phyloP scores from a whole-genome alignment of 2,113 vertebrate species.

The Vireo altiloquus region DNA sequence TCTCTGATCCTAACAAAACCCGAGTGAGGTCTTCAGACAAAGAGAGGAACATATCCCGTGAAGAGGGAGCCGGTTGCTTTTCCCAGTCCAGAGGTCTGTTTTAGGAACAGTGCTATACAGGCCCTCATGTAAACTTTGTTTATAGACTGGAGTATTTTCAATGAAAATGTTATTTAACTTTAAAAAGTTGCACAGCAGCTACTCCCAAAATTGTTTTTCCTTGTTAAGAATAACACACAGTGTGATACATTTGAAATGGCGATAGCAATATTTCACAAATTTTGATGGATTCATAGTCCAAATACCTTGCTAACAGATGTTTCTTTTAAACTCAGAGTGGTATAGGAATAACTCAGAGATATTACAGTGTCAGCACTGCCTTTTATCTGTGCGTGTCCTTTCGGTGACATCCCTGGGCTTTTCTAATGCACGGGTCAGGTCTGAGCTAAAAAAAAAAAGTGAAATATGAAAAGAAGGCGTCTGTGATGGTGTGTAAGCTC shows the following conservation, averaged over 20 bases:
- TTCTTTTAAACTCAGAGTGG: constrained; percentile 53
- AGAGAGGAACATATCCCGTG: neutral
- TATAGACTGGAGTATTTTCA: constrained; percentile 59
- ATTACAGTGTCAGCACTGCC: constrained; percentile 61
- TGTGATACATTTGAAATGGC: constrained; percentile 40
- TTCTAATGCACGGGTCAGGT: constrained; percentile 19
- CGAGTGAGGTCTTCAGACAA: neutral
- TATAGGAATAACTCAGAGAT: constrained; percentile 63
- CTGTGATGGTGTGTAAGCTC: neutral
- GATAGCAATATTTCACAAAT: constrained; percentile 54
- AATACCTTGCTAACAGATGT: constrained; percentile 68
- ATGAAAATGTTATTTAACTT: constrained; percentile 66
- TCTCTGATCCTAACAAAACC: neutral
- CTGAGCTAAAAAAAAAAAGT: neutral
- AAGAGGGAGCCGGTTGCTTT: neutral
- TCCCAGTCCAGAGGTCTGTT: neutral
- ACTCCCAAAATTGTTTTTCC: constrained; percentile 52
- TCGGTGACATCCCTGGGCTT: constrained; percentile 44
- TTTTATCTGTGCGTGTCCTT: constrained; percentile 60
- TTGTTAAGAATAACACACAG: constrained; percentile 55
- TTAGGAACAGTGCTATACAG: neutral
- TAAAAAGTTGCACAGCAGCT: constrained; percentile 56
- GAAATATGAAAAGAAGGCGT: neutral
- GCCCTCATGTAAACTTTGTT: constrained; percentile 41
- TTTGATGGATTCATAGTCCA: constrained; percentile 56